Evolutionary conservation across 2,113 vertebrate species (phyloP).

Genomic region (Scatophagus argus): DNA sequence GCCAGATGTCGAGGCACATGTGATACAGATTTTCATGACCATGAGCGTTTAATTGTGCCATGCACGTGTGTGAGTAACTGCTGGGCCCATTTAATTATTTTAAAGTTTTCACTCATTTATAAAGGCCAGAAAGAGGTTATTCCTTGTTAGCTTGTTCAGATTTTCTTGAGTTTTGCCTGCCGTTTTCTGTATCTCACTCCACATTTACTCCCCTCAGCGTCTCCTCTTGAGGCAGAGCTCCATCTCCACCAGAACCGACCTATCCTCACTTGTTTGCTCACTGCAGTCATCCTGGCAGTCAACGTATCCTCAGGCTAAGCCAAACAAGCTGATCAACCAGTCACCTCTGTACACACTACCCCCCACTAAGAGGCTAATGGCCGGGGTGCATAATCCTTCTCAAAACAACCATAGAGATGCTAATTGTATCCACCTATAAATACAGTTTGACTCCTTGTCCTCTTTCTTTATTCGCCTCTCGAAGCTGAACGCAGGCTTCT

Average conservation of each 20-base stretch:
- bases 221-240: conserved; percentile 8
- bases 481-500: conserved; percentile 5
- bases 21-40: conserved; percentile 4
- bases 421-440: conserved; percentile 86
- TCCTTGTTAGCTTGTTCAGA: neutral
- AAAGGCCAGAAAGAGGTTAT: neutral
- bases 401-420: conserved; percentile 85
- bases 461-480: conserved; percentile 73
- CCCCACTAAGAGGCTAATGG: conserved; percentile 85
- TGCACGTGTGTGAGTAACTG: neutral
- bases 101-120: neutral
- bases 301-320: conserved; percentile 79
- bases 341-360: conserved; percentile 78
- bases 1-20: conserved; percentile 47
- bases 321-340: conserved; percentile 85
- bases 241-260: conserved; percentile 57
- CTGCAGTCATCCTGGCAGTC: conserved; percentile 68
- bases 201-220: neutral
- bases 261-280: conserved; percentile 71
- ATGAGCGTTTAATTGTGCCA: neutral
- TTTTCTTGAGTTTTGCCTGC: neutral
- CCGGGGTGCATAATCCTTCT: conserved; percentile 82
- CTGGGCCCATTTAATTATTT: neutral
- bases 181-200: neutral
- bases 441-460: conserved; percentile 77